phyloP scores from a whole-genome alignment of 2,797 vertebrate species.

The Chrysocyon brachyurus region DNA sequence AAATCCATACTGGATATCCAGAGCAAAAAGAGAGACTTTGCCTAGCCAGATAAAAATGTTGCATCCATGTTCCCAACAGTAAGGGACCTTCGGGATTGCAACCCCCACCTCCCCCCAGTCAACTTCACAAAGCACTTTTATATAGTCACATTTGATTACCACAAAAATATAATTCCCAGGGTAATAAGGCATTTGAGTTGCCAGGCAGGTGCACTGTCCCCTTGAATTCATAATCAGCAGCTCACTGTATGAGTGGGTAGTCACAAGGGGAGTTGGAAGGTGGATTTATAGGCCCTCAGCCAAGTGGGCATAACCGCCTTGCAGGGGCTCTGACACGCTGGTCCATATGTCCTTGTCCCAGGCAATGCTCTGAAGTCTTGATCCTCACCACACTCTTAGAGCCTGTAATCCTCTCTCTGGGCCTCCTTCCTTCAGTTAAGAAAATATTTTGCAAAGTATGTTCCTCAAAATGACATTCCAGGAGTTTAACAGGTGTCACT shows the following conservation, averaged over 20 bases:
- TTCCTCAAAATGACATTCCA: not conserved
- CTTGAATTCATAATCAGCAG: not conserved
- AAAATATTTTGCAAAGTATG: not conserved
- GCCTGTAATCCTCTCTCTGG: not conserved
- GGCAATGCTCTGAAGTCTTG: not conserved
- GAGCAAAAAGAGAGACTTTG: not conserved
- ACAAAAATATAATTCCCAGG: not conserved
- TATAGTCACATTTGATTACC: not conserved
- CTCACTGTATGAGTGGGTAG: not conserved
- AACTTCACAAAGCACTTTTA: not conserved
- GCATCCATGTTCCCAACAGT: not conserved
- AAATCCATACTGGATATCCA: not conserved
- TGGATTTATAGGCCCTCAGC: not conserved
- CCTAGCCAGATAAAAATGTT: not conserved
- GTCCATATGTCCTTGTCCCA: not conserved
- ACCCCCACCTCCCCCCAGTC: not conserved
- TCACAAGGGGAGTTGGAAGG: not conserved
- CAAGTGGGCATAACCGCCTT: not conserved
- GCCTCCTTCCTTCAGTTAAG: not conserved
- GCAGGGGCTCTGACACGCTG: not conserved
- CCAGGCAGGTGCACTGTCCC: not conserved
- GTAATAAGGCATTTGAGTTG: not conserved
- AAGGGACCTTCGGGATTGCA: not conserved
- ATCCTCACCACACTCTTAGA: not conserved
- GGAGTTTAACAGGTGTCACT: not conserved